Percentiles rank a stretch among this genome's conserved stretches.
These are phyloP conservation scores for Blastobasis adustella DNA, from an alignment of 2,888 invertebrate species.

Conservation along the genomic window DNA sequence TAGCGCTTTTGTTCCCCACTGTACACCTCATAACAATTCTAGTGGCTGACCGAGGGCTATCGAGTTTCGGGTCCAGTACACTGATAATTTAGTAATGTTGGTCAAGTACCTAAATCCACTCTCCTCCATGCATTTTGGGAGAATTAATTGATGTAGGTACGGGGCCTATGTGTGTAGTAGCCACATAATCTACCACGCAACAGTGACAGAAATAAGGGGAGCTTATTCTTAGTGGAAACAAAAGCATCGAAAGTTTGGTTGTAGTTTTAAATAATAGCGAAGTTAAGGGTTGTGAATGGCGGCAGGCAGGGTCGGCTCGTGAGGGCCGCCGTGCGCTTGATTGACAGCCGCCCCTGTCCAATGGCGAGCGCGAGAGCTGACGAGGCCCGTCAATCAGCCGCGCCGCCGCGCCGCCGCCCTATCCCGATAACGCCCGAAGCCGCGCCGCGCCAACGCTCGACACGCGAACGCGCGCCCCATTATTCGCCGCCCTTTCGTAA, in stretches of 20 bases:
- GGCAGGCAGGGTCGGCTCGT: constrained; percentile 33
- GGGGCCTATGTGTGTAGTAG: not conserved
- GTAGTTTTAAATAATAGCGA: too few relatives aligned
- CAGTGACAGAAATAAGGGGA: not conserved
- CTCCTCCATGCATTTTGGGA: constrained; percentile 11
- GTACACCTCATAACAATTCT: constrained; percentile 38
- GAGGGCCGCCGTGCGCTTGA: constrained; percentile 72
- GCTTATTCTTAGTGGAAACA: too few relatives aligned
- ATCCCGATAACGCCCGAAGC: constrained; percentile 21
- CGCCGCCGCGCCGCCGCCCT: constrained; percentile 42
- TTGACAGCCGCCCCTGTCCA: constrained; percentile 88
- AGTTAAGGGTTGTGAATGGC: not conserved
- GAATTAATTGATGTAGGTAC: constrained; percentile 10
- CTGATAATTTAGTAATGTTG: constrained; percentile 47
- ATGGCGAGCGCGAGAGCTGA: constrained; percentile 84
- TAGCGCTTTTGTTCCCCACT: constrained; percentile 25
- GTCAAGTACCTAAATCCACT: constrained; percentile 16
- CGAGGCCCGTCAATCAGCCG: constrained; percentile 85
- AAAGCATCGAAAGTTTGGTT: too few relatives aligned
- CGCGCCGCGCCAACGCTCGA: constrained; percentile 26
- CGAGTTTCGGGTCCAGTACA: constrained; percentile 60
- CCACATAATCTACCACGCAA: not conserved
- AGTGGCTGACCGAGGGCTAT: constrained; percentile 59
- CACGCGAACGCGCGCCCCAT: constrained; percentile 73
- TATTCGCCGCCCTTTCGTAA: constrained; percentile 73